These are phyloP conservation scores for Nothura maculosa DNA, from an alignment of 2,797 vertebrate species.

Conservation along the genomic window DNA sequence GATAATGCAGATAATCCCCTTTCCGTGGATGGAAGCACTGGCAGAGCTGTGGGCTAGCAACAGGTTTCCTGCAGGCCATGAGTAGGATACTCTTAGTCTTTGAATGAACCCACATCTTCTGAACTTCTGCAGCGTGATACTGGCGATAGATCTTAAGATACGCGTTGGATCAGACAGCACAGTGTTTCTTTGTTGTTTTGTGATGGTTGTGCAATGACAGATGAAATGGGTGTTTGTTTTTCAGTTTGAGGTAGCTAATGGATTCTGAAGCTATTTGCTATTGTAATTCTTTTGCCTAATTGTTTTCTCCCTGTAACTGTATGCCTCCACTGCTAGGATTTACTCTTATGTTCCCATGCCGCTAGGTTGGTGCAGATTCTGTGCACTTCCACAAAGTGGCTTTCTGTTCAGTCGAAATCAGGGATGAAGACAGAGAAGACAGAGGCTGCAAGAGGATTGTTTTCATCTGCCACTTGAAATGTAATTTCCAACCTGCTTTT, in stretches of 20 bases:
- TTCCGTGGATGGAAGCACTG: not conserved
- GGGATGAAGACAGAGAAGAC: not conserved
- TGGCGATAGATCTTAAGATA: not conserved
- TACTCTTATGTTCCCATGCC: not conserved
- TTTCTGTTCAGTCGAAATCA: constrained; percentile 34
- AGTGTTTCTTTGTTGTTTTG: not conserved
- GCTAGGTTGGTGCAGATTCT: constrained; percentile 39
- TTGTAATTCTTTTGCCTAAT: constrained; percentile 56
- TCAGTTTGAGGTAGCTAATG: constrained; percentile 56
- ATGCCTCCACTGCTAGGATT: constrained; percentile 49
- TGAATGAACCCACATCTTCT: not conserved
- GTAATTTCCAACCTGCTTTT: constrained; percentile 33
- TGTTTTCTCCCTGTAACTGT: constrained; percentile 54
- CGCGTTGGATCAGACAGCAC: not conserved
- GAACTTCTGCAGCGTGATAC: rapidly evolving
- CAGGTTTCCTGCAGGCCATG: not conserved
- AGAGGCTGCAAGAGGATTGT: constrained; percentile 2
- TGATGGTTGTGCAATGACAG: not conserved
- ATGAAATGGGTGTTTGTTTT: constrained; percentile 31
- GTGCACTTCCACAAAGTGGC: constrained; percentile 1
- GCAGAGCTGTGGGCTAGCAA: not conserved
- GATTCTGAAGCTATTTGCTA: constrained; percentile 56
- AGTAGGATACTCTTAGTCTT: not conserved
- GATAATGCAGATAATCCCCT: not conserved
- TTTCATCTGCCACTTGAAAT: constrained; percentile 16